Evolutionary conservation across 2,797 vertebrate species (phyloP).

Genomic region (Squalus acanthias): DNA sequence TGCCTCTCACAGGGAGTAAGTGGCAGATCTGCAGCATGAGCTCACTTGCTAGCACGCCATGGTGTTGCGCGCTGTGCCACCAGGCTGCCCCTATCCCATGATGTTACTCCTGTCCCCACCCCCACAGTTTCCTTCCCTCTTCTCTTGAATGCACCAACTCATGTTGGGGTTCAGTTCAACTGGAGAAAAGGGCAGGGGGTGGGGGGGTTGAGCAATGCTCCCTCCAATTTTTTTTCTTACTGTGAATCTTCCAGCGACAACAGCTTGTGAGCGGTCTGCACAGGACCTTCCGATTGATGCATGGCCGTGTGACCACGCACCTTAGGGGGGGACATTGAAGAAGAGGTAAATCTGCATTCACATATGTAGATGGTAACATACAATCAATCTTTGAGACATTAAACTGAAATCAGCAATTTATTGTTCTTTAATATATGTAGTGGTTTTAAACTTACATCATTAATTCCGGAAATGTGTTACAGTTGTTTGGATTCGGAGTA

Average conservation of each 20-base stretch:
- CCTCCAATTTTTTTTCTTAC: too few species aligned
- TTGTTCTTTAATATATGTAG: background rate
- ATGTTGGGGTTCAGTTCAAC: background rate
- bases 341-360: background rate
- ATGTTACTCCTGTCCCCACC: background rate
- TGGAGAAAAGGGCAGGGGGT: background rate
- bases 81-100: background rate
- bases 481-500: background rate
- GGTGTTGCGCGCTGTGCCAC: too few species aligned
- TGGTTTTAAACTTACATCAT: background rate
- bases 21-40: too few species aligned
- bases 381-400: background rate
- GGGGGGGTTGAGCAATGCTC: too few species aligned
- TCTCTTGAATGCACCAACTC: background rate
- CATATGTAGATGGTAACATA: background rate
- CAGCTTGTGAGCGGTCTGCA: too few species aligned
- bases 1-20: too few species aligned
- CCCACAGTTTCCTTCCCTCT: background rate
- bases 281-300: too few species aligned
- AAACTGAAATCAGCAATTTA: background rate
- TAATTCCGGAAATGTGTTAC: background rate
- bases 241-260: too few species aligned
- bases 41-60: too few species aligned
- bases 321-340: background rate
- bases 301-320: too few species aligned